Evolutionary conservation across 2,888 invertebrate species (phyloP), one percentile per base, ranked within the genome.

Genomic region (Nymphalis urticae): DNA sequence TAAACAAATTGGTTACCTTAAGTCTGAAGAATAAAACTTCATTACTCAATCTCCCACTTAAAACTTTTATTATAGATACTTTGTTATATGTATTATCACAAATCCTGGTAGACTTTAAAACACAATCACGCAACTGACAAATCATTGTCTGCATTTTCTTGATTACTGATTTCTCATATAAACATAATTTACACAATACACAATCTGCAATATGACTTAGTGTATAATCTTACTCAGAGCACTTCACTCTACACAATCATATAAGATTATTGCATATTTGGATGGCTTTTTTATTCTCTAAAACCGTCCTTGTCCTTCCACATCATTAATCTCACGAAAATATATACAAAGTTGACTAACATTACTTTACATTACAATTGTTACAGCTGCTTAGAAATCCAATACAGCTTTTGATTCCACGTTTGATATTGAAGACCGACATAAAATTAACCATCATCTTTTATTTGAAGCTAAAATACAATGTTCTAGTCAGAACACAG

Each of bases 11-110:
- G 79, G 76, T 91, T 90, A 91, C 91, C 91, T 90, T 84, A 62
- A 71, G 72, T 80, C 84, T 80, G 83, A 79, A 79, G 87, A 93
- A 93, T 93, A 92, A 93, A 93, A 93, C 92, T 89, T 88, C 92
- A 89, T 87, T 87, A 80, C 78, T 82, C 90, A 87, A 90, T 91
- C 92, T 93, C 92, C 93, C 93, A 93, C 93, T 92, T 93, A 92
- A 92, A 93, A 92, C 92, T 92, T 93, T 93, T 92, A 92, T 93
- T 93, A 93, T 90, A 92, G 89, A 90, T 92, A 93, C 88, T 93
- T 94, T 94, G 94, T 94, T 94, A 94, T 94, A 94, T 94, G 94
- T 94, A 94, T 94, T 94, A 95, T 95, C 95, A 95, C 95, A 95
- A 94, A 94, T 94, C 94, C 94, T 94, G 94, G 94, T 95, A 94